Percentiles rank a stretch among this genome's conserved stretches.
Conservation (phyloP, 92 coral and sea anemone genomes). For the Parazoanthus darwini region DNA sequence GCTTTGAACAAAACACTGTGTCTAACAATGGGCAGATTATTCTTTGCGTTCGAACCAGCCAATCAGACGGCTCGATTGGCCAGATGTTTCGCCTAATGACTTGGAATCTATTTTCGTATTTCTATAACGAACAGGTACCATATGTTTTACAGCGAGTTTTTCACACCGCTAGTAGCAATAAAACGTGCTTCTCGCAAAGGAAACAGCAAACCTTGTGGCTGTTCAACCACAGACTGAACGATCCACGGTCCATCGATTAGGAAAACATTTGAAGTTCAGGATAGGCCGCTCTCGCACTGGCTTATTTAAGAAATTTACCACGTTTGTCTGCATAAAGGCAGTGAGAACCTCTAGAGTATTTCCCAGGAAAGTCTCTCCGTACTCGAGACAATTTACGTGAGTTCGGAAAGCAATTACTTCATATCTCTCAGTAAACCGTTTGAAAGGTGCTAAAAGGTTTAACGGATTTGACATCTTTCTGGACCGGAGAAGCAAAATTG, state of each 20-base stretch:
- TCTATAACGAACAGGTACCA: constrained; percentile 80
- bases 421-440: neutral
- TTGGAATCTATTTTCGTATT: constrained; percentile 52
- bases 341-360: neutral
- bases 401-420: neutral
- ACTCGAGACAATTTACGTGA: constrained; percentile 12
- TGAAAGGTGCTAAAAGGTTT: constrained; percentile 8
- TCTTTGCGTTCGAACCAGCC: constrained; percentile 47
- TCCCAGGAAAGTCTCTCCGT: neutral
- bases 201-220: neutral
- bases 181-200: constrained; percentile 59
- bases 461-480: neutral
- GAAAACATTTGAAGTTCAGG: neutral
- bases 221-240: neutral
- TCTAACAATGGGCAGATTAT: constrained; percentile 49
- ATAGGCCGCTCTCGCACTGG: neutral
- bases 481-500: neutral
- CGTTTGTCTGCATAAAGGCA: constrained; percentile 6
- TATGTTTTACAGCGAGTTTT: constrained; percentile 76
- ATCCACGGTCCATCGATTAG: neutral
- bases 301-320: neutral
- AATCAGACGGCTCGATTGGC: constrained; percentile 44
- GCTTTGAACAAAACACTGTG: constrained; percentile 45
- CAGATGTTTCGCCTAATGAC: constrained; percentile 72
- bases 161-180: constrained; percentile 70